Conservation (phyloP, 23 tunicate genomes). For the Ascidia mentula region DNA sequence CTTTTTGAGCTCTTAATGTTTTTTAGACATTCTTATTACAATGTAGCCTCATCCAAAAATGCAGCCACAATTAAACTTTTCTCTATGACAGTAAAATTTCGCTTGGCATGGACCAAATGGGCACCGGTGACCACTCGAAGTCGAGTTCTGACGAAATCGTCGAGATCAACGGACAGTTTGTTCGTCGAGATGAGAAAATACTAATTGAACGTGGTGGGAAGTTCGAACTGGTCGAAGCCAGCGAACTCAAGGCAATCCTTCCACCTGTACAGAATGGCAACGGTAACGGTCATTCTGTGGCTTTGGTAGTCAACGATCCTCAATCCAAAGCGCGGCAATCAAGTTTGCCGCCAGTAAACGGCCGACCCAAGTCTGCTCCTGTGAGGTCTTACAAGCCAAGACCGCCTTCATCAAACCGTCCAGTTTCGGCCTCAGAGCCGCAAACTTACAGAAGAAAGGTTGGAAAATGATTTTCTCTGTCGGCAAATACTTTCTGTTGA, state of each 20-base stretch:
- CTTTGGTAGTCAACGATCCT: background rate
- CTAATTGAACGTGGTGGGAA: conserved; percentile 85
- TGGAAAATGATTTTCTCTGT: background rate
- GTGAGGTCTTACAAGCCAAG: background rate
- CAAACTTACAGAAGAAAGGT: conserved; percentile 1
- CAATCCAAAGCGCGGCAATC: background rate
- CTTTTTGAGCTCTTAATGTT: too few species aligned
- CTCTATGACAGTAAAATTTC: conserved; percentile 7
- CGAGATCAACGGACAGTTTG: conserved; percentile 71
- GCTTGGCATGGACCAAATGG: background rate
- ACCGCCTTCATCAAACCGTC: conserved; percentile 20
- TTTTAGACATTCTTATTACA: too few species aligned
- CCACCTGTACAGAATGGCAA: conserved; percentile 17
- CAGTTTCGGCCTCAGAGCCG: conserved; percentile 16
- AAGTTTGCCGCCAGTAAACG: conserved; percentile 22
- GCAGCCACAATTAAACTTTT: too few species aligned
- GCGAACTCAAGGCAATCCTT: conserved; percentile 62
- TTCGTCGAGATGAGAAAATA: conserved; percentile 70
- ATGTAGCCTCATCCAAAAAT: too few species aligned
- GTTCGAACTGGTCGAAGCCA: conserved; percentile 76
- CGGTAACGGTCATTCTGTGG: conserved; percentile 11
- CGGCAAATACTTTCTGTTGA: too few species aligned
- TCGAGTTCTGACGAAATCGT: conserved; percentile 28
- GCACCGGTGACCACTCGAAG: background rate
- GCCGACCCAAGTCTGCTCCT: conserved; percentile 50